A percentile compares a stretch with the other conserved stretches of the same genome.
phyloP scores from a whole-genome alignment of 2,113 vertebrate genomes.

The Carlito syrichta region DNA sequence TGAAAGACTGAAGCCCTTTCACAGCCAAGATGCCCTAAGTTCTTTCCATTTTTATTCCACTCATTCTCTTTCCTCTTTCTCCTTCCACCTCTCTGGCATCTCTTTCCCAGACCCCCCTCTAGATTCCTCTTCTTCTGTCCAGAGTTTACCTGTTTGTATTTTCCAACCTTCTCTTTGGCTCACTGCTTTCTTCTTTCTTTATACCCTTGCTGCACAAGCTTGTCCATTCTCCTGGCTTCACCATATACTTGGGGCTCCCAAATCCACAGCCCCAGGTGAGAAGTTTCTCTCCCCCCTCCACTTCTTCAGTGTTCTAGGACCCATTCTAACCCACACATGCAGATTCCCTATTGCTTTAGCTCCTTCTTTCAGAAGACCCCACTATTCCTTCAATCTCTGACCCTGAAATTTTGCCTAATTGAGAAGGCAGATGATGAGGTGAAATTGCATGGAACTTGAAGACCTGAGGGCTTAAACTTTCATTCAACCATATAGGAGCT shows the following conservation, averaged over 20 bases:
- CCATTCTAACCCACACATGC: neutral
- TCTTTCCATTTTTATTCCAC: neutral
- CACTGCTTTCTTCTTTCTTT: neutral
- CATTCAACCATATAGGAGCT: neutral
- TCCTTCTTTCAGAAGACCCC: neutral
- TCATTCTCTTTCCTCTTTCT: neutral
- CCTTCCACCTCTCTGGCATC: neutral
- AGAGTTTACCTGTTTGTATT: neutral
- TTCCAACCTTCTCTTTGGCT: neutral
- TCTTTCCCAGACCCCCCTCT: neutral
- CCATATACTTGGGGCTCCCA: neutral
- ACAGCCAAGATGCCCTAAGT: neutral
- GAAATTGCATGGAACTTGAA: neutral
- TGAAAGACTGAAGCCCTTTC: neutral
- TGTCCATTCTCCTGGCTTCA: neutral
- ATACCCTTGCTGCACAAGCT: neutral
- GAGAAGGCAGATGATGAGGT: neutral
- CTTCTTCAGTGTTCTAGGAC: neutral
- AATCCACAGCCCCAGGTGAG: neutral
- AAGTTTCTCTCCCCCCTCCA: too few species aligned
- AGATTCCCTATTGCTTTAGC: neutral
- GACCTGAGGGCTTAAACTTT: neutral
- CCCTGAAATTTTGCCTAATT: neutral
- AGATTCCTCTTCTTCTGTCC: neutral
- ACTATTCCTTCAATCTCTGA: neutral